Evolutionary conservation across 2,888 invertebrate species (phyloP).

Genomic region (Heteromyza rotundicornis): DNA sequence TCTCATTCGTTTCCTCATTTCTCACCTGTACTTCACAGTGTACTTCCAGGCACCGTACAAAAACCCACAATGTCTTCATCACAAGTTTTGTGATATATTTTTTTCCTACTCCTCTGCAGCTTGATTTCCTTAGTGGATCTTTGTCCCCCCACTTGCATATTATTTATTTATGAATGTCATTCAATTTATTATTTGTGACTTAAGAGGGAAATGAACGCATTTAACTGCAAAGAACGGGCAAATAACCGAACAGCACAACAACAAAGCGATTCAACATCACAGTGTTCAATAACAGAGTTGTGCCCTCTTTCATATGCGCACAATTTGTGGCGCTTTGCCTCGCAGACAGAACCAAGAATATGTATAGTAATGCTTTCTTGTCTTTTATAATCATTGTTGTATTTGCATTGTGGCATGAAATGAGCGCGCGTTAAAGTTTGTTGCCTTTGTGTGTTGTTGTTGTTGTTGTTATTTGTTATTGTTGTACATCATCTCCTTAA

Average conservation of each 20-base stretch:
- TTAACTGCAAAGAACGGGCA: slow-evolving; percentile 28
- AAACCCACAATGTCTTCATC: slow-evolving; percentile 45
- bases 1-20: too few relatives aligned
- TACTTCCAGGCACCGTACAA: neutral
- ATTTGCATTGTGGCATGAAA: slow-evolving; percentile 23
- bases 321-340: slow-evolving; percentile 14
- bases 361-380: slow-evolving; percentile 3
- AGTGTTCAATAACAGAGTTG: too few relatives aligned
- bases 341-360: slow-evolving; percentile 1
- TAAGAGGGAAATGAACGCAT: slow-evolving; percentile 58
- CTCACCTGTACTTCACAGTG: too few relatives aligned
- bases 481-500: slow-evolving; percentile 48
- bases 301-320: slow-evolving; percentile 7
- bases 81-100: slow-evolving; percentile 22
- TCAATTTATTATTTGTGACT: slow-evolving; percentile 58
- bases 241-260: neutral
- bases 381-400: slow-evolving; percentile 16
- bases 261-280: neutral
- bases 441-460: slow-evolving; percentile 8
- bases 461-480: slow-evolving; percentile 21
- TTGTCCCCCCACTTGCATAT: slow-evolving; percentile 39
- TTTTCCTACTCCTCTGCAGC: neutral
- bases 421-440: neutral
- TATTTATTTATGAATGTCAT: slow-evolving; percentile 61
- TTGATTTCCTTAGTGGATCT: slow-evolving; percentile 13